Percentiles rank a stretch among this genome's conserved stretches.
phyloP scores from a whole-genome alignment of 2,888 invertebrate genomes.

The Tetheella fluctuosa region DNA sequence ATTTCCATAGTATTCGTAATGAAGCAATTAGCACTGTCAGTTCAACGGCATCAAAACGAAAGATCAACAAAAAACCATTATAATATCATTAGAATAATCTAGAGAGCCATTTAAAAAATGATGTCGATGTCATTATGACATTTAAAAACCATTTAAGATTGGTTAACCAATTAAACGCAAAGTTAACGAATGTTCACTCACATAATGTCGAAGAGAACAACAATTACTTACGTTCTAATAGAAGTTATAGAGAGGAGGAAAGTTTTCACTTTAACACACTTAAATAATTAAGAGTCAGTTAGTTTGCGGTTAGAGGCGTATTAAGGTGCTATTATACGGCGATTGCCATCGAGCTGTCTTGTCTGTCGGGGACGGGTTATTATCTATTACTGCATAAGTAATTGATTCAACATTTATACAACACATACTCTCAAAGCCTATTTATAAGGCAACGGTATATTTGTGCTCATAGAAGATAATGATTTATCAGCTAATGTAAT shows the following conservation, averaged over 20 bases:
- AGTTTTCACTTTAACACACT: conserved; percentile 64
- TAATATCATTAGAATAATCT: conserved; percentile 37
- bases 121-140: conserved; percentile 30
- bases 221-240: conserved; percentile 68
- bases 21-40: conserved; percentile 14
- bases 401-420: conserved; percentile 6
- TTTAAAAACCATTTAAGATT: conserved; percentile 34
- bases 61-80: conserved; percentile 36
- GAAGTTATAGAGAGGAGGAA: conserved; percentile 56
- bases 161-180: conserved; percentile 2
- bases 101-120: conserved; percentile 33
- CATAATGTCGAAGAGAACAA: conserved; percentile 37
- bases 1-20: neutral
- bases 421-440: neutral
- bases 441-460: neutral
- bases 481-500: neutral
- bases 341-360: conserved; percentile 22
- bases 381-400: conserved; percentile 2
- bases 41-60: conserved; percentile 22
- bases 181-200: conserved; percentile 23
- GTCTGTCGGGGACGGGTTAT: conserved; percentile 4
- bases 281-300: conserved; percentile 72
- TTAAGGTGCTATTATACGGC: conserved; percentile 60
- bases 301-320: conserved; percentile 60
- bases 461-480: neutral